Evolutionary conservation across 2,888 invertebrate genomes (phyloP).

Genomic region (Volucella inflata): DNA sequence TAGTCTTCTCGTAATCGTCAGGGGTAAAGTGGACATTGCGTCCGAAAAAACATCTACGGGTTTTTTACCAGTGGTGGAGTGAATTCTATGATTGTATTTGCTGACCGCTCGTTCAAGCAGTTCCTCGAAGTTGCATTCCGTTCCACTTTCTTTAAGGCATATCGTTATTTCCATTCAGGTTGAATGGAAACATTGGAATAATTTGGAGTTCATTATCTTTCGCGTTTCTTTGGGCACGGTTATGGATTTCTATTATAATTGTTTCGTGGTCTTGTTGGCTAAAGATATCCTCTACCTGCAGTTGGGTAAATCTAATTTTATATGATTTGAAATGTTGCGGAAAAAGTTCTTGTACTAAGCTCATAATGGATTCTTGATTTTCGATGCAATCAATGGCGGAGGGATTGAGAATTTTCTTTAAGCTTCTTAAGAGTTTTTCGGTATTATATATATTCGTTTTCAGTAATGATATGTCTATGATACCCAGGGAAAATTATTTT

Average conservation of each 20-base stretch:
- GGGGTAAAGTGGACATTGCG: conserved; percentile 1
- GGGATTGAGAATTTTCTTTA: conserved; percentile 17
- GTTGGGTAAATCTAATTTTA: neutral
- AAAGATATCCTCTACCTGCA: conserved; percentile 11
- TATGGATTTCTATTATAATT: conserved; percentile 11
- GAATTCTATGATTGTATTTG: conserved; percentile 56
- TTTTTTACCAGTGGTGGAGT: conserved; percentile 61
- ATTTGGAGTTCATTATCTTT: conserved; percentile 20
- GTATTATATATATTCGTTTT: conserved; percentile 14
- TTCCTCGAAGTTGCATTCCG: conserved; percentile 37
- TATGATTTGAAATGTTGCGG: neutral
- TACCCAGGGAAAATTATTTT: conserved; percentile 20
- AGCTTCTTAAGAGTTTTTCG: conserved; percentile 7
- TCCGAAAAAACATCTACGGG: conserved; percentile 56
- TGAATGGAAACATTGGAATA: conserved; percentile 51
- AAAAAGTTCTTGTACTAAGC: conserved; percentile 5
- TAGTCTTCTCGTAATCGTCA: no score
- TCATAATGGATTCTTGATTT: conserved; percentile 1
- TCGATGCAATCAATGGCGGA: neutral
- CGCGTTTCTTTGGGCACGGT: conserved; percentile 10
- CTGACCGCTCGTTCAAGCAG: conserved; percentile 35
- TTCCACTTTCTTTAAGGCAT: conserved; percentile 37
- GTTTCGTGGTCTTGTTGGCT: neutral
- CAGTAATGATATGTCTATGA: conserved; percentile 19
- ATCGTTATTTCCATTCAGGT: conserved; percentile 51